Evolutionary conservation across 64 coral and sea anemone species (phyloP), one percentile per base, ranked within the genome.

Genomic region (Montipora sp.): DNA sequence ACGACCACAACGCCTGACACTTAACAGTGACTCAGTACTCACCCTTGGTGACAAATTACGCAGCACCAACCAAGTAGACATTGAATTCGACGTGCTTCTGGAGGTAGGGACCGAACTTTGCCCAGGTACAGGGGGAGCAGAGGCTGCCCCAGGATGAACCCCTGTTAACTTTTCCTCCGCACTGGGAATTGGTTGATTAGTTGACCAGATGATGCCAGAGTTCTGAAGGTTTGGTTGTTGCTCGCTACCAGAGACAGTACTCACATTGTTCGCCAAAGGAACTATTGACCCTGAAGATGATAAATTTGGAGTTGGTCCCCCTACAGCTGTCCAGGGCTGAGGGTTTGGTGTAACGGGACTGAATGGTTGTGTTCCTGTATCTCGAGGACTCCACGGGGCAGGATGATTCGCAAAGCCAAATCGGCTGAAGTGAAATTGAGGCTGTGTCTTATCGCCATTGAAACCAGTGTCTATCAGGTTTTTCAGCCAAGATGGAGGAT

Each of bases 11-110:
- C 36, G 36, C 36, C 0, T 36, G 36, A 36, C 36, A 36, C 36
- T 36, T 36, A 36, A 36, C 50, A 5, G 57, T 50, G 19, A 19
- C 49, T 48, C 48, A 51, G 3, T 83, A 87, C 88, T 94, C 91
- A 99, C 98, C 94, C 93, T 92, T 89, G 94, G 98, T 66, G 89
- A 92, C 21, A 99, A 48, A 84, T 99, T 99, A 13, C 94, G 89
- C 5, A 99, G 83, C 14, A 99, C 98, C 68, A 99, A 87, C 98
- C 98, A 99, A 4, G 98, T 99, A 18, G 98, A 99, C 94, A 99
- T 84, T 18, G 92, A 88, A 77, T 87, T 92, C 78, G 89, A 57
- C 12, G 59, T 88, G 68, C 79, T 89, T 55, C 82, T 77, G 7
- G 72, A 57, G 53, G 75, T 60, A 49, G 88, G 13, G 10, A 91